A percentile compares a stretch with the other conserved stretches of the same genome.
Evolutionary conservation across 2,797 vertebrate species (phyloP).

Genomic region (Cyprinella venusta): DNA sequence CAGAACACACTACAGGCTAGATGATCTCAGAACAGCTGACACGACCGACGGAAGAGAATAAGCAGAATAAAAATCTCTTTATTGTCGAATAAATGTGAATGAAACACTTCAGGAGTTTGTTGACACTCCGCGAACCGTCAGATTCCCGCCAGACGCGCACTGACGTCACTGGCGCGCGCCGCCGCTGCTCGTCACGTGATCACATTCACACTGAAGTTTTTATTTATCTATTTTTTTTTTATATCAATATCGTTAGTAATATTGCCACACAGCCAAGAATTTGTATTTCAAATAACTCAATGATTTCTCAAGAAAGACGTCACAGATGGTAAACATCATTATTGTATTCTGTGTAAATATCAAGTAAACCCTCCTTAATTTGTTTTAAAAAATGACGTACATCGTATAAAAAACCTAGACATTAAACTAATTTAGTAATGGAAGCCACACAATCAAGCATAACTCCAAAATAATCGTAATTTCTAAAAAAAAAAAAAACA

Average conservation of each 20-base stretch:
- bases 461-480: neutral
- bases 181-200: neutral
- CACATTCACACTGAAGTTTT: neutral
- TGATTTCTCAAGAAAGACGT: neutral
- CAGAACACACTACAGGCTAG: neutral
- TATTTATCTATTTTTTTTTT: neutral
- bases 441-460: neutral
- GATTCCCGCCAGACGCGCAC: conserved; percentile 57
- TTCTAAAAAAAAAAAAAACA: neutral
- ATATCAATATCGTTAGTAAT: neutral
- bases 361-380: neutral
- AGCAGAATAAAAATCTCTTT: neutral
- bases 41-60: neutral
- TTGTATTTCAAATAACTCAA: neutral
- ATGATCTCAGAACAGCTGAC: neutral
- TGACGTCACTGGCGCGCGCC: conserved; percentile 43
- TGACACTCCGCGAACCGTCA: neutral
- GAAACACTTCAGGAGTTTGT: neutral
- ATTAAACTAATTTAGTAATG: neutral
- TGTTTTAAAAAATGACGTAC: neutral
- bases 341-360: neutral
- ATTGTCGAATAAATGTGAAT: neutral
- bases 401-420: neutral
- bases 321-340: neutral
- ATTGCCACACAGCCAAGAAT: neutral